Conservation (phyloP, 2,888 invertebrate genomes). For the Oasisia sp. region DNA sequence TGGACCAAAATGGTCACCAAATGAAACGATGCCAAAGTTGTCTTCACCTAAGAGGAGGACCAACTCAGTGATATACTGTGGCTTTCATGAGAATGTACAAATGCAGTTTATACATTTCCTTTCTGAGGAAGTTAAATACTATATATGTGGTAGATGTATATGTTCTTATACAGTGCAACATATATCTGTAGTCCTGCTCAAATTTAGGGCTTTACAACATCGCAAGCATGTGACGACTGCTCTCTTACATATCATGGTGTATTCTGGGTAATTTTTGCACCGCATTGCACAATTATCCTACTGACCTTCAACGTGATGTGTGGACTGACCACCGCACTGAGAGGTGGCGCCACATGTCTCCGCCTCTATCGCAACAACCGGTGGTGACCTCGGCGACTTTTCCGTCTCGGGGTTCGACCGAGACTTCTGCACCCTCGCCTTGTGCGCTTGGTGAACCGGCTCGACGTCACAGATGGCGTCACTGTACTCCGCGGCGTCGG, state of each 20-base stretch:
- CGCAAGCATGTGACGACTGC: too few relatives aligned
- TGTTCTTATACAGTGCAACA: background rate
- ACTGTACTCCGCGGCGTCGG: conserved; percentile 43
- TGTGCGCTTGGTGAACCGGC: conserved; percentile 31
- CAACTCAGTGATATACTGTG: too few relatives aligned
- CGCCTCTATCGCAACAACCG: background rate
- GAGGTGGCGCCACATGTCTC: background rate
- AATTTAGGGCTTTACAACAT: too few relatives aligned
- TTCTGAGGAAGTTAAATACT: background rate
- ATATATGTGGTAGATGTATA: background rate
- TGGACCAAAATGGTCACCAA: too few relatives aligned
- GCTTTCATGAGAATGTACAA: background rate
- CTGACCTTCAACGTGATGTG: background rate
- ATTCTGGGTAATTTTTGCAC: background rate
- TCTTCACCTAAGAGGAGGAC: too few relatives aligned
- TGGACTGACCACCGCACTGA: background rate
- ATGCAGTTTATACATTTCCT: background rate
- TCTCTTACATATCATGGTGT: too few relatives aligned
- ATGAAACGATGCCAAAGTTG: too few relatives aligned
- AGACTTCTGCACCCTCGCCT: background rate
- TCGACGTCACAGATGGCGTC: conserved; percentile 47
- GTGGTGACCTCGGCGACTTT: background rate
- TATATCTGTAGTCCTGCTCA: background rate
- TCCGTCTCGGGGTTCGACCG: background rate
- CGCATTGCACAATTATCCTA: background rate